Conservation (phyloP, 2,888 invertebrate species). For the Acanthopleura granulata region DNA sequence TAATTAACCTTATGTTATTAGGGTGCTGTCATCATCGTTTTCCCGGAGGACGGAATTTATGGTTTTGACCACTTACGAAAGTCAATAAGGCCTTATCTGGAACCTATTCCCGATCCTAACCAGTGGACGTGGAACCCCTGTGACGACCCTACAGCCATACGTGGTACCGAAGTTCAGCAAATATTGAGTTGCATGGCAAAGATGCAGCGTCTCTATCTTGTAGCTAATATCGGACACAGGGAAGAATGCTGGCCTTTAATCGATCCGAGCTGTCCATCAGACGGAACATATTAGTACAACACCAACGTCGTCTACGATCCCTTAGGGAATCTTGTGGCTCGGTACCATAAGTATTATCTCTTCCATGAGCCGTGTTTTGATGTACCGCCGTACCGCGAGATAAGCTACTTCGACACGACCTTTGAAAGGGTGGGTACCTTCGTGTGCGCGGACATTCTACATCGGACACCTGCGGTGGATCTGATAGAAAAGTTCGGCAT, state of each 20-base stretch:
- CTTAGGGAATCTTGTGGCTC: background rate
- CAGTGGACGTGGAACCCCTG: conserved; percentile 71
- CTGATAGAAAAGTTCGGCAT: background rate
- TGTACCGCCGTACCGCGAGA: background rate
- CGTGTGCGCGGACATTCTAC: background rate
- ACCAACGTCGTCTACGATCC: background rate
- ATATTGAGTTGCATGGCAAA: conserved; percentile 75
- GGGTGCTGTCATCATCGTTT: conserved; percentile 82
- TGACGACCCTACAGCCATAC: conserved; percentile 29
- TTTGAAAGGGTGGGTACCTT: background rate
- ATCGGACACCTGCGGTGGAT: background rate
- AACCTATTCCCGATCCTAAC: conserved; percentile 65
- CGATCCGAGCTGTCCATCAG: background rate
- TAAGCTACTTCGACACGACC: background rate
- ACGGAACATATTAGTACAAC: background rate
- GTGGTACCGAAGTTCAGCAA: conserved; percentile 36
- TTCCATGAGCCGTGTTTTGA: background rate
- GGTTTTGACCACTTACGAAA: conserved; percentile 49
- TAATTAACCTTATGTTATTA: conserved; percentile 61
- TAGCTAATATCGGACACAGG: conserved; percentile 79
- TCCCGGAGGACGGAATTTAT: conserved; percentile 78
- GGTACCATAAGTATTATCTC: background rate
- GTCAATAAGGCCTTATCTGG: conserved; percentile 39
- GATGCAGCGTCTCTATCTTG: conserved; percentile 76
- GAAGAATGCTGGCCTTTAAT: conserved; percentile 72